Evolutionary conservation across 2,797 vertebrate genomes (phyloP), one percentile per base, ranked within the genome.

Genomic region (Otolemur crassicaudatus): DNA sequence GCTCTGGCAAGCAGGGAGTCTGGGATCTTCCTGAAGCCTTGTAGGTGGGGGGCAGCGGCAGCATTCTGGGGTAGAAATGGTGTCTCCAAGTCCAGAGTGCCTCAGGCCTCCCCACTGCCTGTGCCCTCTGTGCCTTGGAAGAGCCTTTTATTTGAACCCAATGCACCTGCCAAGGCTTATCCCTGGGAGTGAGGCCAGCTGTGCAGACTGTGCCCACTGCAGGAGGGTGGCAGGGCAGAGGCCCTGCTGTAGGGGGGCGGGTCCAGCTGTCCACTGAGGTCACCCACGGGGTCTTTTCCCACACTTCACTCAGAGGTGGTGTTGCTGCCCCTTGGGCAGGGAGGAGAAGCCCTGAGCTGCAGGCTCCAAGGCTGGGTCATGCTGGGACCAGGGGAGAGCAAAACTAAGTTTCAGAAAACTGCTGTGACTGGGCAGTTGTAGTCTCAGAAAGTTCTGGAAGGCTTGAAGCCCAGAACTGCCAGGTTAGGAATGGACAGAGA

Each of bases 141-240:
- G 96, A 94, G 95, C 93, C 92, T 81, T 94, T 98, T 97, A 98
- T 98, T 98, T 97, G 90, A 77, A 97, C 96, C 98, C 91, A 96
- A 97, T 73, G 97, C 97, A 96, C 92, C 12, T 84, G 97, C 96
- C 95, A 97, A 97, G 97, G 97, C 97, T 94, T 94, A 95, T 98
- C 97, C 98, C 98, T 96, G 97, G 96, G 97, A 94, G 90, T 80
- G 90, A 97, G 89, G 97, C 93, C 96, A 94, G 95, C 98, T 97
- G 96, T 19, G 97, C 98, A 97, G 98, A 58, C 20, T 0, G 56
- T 58, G 19, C 60, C 60, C 23, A 22, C 69, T 8, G 31, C 16
- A 16, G 17, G 19, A 37, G 67, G 67, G 9, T 0, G 22, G 31
- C 20, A 13, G 25, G 7, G 60, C 11, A 31, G 37, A 31, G 16